Base-by-base conservation (phyloP, 2,888 invertebrate genomes). In the Epirrhoe tristata region DNA sequence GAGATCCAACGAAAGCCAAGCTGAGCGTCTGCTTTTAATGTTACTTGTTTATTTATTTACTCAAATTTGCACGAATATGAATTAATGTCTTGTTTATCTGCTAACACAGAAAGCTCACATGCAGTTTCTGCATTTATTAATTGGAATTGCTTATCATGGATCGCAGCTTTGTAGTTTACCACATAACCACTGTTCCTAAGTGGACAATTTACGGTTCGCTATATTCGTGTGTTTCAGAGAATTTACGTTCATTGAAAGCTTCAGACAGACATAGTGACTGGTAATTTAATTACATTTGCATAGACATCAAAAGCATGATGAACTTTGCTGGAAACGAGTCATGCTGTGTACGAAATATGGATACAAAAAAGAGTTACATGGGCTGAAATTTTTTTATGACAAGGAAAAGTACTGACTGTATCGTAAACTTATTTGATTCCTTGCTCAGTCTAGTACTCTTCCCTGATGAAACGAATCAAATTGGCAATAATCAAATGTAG, bases 231-330 rank as follows among this genome's bases (percentile, higher is more conserved):
- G 75, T 74, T 74, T 77, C 65, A 77, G 72, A 75, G 58, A 72
- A 65, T 74, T 34, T 67, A 72, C 67, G 61, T 52, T 76, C 58
- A 75, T 73, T 75, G 67, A 68, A 83, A 84, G 81, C 87, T 85
- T 82, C 74, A 75, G 77, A 78, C 66, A 79, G 76, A 82, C 75
- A 81, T 77, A 78, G 76, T 81, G 77, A 76, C 73, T 73, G 78
- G 63, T 75, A 76, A 80, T 80, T 82, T 60, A 77, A 77, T 77
- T 78, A 78, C 72, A 79, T 81, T 85, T 81, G 89, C 86, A 86
- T 89, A 90, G 86, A 93, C 93, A 93, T 87, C 91, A 91, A 93
- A 93, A 93, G 93, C 93, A 91, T 93, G 92, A 93, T 88, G 91
- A 91, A 89, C 82, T 81, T 87, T 83, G 89, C 88, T 86, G 83